Evolutionary conservation across 2,113 vertebrate genomes (phyloP).

Genomic region (Cheilinus undulatus): DNA sequence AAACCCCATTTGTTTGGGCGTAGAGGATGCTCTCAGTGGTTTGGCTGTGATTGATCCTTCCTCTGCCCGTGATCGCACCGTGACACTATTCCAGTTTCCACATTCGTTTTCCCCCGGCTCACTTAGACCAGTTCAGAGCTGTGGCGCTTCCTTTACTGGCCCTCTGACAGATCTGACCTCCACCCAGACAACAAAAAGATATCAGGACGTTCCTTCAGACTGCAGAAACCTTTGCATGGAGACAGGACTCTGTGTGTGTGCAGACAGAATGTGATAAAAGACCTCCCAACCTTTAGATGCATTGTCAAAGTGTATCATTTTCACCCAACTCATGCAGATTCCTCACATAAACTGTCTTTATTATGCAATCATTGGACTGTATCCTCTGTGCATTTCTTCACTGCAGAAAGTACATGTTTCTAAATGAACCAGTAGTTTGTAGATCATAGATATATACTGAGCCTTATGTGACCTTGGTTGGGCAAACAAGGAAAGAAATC

Average conservation of each 20-base stretch:
- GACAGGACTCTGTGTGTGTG: slow-evolving; percentile 6
- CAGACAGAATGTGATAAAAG: too few species aligned
- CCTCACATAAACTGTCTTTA: too few species aligned
- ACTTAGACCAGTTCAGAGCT: slow-evolving; percentile 53
- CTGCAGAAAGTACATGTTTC: too few species aligned
- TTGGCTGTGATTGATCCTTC: slow-evolving; percentile 75
- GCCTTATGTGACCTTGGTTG: too few species aligned
- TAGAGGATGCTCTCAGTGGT: slow-evolving; percentile 79
- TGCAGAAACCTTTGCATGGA: slow-evolving; percentile 40
- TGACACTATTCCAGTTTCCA: slow-evolving; percentile 76
- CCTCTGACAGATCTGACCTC: slow-evolving; percentile 64
- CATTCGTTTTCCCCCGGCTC: slow-evolving; percentile 67
- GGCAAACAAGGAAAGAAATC: too few species aligned
- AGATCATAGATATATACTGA: too few species aligned
- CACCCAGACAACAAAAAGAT: slow-evolving; percentile 49
- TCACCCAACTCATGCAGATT: too few species aligned
- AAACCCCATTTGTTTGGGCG: slow-evolving; percentile 73
- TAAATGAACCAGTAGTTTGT: too few species aligned
- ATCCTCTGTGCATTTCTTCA: too few species aligned
- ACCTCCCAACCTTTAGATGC: too few species aligned
- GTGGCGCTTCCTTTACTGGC: slow-evolving; percentile 56
- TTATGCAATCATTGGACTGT: too few species aligned
- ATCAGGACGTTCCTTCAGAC: slow-evolving; percentile 32
- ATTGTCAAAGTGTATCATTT: too few species aligned
- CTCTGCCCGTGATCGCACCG: slow-evolving; percentile 67